Evolutionary conservation across 1,140 invertebrate genomes (phyloP).

Genomic region (Holotrichia oblita): DNA sequence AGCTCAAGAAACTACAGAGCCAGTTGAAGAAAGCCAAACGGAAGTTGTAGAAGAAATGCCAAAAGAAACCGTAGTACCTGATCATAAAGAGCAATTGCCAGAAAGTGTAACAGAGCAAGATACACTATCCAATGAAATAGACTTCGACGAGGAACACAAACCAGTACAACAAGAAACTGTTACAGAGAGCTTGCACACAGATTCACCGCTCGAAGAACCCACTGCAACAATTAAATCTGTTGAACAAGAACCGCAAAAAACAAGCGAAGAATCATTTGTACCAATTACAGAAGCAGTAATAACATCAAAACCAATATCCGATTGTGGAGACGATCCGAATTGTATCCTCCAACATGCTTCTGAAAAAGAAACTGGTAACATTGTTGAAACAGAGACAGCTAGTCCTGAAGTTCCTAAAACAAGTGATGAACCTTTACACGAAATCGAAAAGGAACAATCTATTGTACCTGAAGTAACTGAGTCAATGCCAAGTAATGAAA

Average conservation of each 20-base stretch:
- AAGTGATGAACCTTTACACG: constrained; percentile 27
- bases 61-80: constrained; percentile 34
- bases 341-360: neutral
- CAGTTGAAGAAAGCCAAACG: neutral
- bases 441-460: constrained; percentile 39
- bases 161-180: constrained; percentile 30
- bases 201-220: neutral
- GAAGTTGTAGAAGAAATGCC: neutral
- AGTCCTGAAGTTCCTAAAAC: constrained; percentile 14
- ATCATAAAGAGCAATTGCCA: constrained; percentile 35
- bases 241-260: neutral
- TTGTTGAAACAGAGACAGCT: neutral
- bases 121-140: neutral
- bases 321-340: constrained; percentile 11
- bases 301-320: neutral
- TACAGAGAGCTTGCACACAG: neutral
- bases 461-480: neutral
- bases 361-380: neutral
- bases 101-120: neutral
- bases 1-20: constrained; percentile 28
- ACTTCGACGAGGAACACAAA: neutral
- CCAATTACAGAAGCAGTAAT: neutral
- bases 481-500: neutral
- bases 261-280: neutral
- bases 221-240: neutral